phyloP scores from a whole-genome alignment of 2,888 invertebrate species.

The Acanthacorydalis orientalis region DNA sequence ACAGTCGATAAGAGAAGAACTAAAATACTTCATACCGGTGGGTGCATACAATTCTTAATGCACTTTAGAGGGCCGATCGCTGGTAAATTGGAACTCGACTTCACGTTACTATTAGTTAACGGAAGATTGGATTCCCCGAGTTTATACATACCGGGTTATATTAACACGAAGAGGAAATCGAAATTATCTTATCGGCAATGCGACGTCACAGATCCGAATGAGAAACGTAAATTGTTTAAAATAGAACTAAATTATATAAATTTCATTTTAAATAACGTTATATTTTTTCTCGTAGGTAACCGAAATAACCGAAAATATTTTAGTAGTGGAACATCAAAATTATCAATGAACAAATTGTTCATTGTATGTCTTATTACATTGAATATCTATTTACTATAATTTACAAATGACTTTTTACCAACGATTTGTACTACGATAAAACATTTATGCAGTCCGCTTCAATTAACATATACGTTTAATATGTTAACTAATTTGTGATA shows the following conservation, averaged over 20 bases:
- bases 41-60: slow-evolving; percentile 70
- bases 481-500: too few species aligned
- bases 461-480: too few species aligned
- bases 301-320: too few species aligned
- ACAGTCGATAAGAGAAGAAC: slow-evolving; percentile 70
- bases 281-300: neutral
- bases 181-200: slow-evolving; percentile 61
- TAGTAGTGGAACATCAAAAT: too few species aligned
- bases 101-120: slow-evolving; percentile 52
- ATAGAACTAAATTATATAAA: neutral
- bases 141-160: slow-evolving; percentile 60
- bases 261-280: neutral
- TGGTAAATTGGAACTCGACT: slow-evolving; percentile 61
- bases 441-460: too few species aligned
- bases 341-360: too few species aligned
- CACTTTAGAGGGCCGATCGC: slow-evolving; percentile 78
- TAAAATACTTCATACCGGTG: slow-evolving; percentile 53
- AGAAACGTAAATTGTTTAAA: slow-evolving; percentile 31
- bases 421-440: too few species aligned
- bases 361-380: too few species aligned
- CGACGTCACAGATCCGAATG: slow-evolving; percentile 57
- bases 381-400: too few species aligned
- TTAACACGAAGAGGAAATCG: slow-evolving; percentile 49
- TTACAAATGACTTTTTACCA: too few species aligned
- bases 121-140: slow-evolving; percentile 60